Conservation (phyloP, 2,888 invertebrate genomes). For the Entomobrya multifasciata region DNA sequence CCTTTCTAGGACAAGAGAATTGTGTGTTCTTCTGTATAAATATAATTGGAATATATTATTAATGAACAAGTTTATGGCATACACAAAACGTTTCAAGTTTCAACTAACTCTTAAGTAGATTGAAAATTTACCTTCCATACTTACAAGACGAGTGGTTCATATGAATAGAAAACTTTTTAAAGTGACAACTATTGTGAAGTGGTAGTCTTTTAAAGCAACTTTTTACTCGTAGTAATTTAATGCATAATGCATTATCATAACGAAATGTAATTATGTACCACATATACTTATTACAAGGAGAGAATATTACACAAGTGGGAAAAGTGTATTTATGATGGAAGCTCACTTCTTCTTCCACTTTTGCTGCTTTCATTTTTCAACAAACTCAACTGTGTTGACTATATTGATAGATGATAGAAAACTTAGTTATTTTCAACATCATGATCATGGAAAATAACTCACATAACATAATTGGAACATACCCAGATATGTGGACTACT, state of each 20-base stretch:
- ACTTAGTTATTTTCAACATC: constrained; percentile 61
- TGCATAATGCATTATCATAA: too few relatives aligned
- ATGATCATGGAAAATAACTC: too few relatives aligned
- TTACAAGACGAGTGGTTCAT: too few relatives aligned
- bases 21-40: too few relatives aligned
- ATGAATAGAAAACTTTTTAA: not conserved
- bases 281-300: too few relatives aligned
- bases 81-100: not conserved
- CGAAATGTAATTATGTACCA: too few relatives aligned
- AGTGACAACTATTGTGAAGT: constrained; percentile 14
- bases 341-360: not conserved
- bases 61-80: not conserved
- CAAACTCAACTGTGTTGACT: not conserved
- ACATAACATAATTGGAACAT: constrained; percentile 60
- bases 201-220: too few relatives aligned
- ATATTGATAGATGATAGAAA: constrained; percentile 45
- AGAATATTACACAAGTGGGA: not conserved
- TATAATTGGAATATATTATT: not conserved
- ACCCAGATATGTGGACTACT: constrained; percentile 30
- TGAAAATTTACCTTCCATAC: too few relatives aligned
- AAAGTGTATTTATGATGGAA: constrained; percentile 2
- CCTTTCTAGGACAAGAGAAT: too few relatives aligned
- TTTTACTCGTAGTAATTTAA: too few relatives aligned
- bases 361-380: not conserved
- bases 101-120: not conserved